Evolutionary conservation across 2,797 vertebrate species (phyloP), one percentile per base, ranked within the genome.

Genomic region (Pipistrellus kuhlii): DNA sequence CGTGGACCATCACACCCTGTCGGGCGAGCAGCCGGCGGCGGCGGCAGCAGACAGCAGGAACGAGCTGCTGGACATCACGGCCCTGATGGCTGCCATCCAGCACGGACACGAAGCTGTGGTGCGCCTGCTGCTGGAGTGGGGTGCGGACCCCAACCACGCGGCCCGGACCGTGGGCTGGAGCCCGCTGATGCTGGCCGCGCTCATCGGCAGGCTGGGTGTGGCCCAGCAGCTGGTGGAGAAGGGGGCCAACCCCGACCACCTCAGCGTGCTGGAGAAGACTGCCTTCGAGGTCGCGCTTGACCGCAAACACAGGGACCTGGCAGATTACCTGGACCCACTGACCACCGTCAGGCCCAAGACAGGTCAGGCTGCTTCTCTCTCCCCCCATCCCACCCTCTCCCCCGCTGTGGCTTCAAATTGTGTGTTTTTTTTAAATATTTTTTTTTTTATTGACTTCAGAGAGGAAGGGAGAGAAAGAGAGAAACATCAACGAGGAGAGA

Each of bases 251-350:
- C 98, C 99, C 0, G 99, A 99, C 98, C 98, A 99, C 81, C 96
- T 99, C 93, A 99, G 99, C 0, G 98, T 99, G 8, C 98, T 99
- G 87, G 99, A 99, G 93, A 99, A 99, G 98, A 99, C 99, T 0
- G 98, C 99, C 18, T 99, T 99, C 66, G 99, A 99, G 97, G 98
- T 99, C 0, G 98, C 99, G 6, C 98, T 99, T 94, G 98, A 99
- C 97, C 98, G 99, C 46, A 99, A 99, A 77, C 98, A 99, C 97
- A 99, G 99, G 97, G 99, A 99, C 85, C 98, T 99, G 95, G 99
- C 98, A 88, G 98, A 98, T 88, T 99, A 99, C 91, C 97, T 99
- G 98, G 99, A 99, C 98, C 98, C 99, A 66, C 98, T 99, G 95
- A 99, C 99, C 83, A 99, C 99, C 0, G 98, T 99, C 93, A 98